Conservation (phyloP, 2,113 vertebrate genomes). For the Limanda limanda region DNA sequence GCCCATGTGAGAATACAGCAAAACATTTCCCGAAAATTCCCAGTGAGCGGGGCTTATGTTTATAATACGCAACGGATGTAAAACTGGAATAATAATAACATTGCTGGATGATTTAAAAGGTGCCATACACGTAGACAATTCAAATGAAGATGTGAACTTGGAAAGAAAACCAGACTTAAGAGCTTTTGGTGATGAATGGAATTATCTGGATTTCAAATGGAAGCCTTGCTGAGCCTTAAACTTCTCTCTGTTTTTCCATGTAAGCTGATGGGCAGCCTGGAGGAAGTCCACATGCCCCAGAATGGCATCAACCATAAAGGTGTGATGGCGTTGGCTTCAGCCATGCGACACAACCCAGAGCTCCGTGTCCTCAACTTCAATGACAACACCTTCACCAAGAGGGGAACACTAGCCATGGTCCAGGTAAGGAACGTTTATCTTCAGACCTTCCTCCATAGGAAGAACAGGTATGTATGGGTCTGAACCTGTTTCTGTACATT, state of each 20-base stretch:
- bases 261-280: conserved; percentile 92
- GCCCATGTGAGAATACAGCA: too few species aligned
- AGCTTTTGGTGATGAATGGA: too few species aligned
- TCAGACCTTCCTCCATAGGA: neutral
- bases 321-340: conserved; percentile 89
- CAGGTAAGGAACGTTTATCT: conserved; percentile 76
- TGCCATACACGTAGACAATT: too few species aligned
- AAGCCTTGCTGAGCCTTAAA: neutral
- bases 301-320: conserved; percentile 95
- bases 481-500: neutral
- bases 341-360: conserved; percentile 89
- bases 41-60: too few species aligned
- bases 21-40: too few species aligned
- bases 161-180: too few species aligned
- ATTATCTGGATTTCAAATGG: neutral
- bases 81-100: too few species aligned
- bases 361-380: conserved; percentile 94
- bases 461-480: neutral
- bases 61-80: too few species aligned
- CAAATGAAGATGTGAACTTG: too few species aligned
- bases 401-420: conserved; percentile 93
- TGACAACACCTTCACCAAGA: conserved; percentile 98
- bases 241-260: neutral
- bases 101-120: too few species aligned
- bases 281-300: conserved; percentile 97